Evolutionary conservation across 2,888 invertebrate species (phyloP), one percentile per base, ranked within the genome.

Genomic region (Digitonthophagus gazella): DNA sequence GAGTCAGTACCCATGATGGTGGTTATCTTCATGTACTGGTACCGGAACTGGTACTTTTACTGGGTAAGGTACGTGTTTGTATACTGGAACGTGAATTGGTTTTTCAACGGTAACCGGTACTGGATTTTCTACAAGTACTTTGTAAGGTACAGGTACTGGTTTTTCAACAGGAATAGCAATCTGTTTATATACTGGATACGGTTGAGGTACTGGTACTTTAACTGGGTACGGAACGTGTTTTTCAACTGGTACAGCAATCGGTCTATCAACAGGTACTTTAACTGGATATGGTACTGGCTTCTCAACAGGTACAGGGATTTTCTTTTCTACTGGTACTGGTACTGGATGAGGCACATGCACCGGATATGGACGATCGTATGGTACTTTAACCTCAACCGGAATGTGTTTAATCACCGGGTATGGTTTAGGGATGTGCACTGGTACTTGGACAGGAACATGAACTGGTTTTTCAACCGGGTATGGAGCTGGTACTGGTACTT

Each of bases 381-480:
- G 88, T 65, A 89, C 90, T 79, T 91, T 90, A 56, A 91, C 91
- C 73, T 91, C 90, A 67, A 87, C 86, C 66, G 88, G 90, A 70
- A 93, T 87, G 76, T 90, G 89, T 74, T 86, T 87, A 75, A 85
- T 84, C 3, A 92, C 88, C 64, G 91, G 91, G 83, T 90, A 91
- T 72, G 90, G 91, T 81, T 90, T 91, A 74, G 91, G 91, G 3
- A 93, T 88, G 77, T 91, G 92, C 0, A 91, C 90, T 80, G 88
- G 90, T 55, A 92, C 91, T 81, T 91, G 91, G 6, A 91, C 91
- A 73, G 91, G 90, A 78, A 88, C 88, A 77, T 90, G 91, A 77
- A 91, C 88, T 80, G 85, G 89, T 84, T 91, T 91, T 81, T 91
- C 91, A 74, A 91, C 91, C 77, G 92, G 92, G 85, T 92, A 92